Percentiles rank a stretch among this genome's conserved stretches.
Conservation (phyloP, 2,113 vertebrate species). For the Tinamus guttatus region DNA sequence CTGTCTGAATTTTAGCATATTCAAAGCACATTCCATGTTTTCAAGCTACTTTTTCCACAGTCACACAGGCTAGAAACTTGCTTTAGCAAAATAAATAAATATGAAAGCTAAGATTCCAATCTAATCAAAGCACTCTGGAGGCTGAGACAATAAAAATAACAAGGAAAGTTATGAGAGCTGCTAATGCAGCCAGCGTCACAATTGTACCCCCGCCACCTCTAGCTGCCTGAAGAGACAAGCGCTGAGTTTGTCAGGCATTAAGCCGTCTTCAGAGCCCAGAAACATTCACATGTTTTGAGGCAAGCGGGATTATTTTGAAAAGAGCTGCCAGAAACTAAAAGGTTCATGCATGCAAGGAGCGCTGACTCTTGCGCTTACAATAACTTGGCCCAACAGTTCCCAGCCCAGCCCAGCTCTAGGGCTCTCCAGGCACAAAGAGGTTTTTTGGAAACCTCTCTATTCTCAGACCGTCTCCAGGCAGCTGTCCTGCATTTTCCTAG, state of each 20-base stretch:
- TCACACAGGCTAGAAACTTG: neutral
- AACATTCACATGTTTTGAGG: constrained; percentile 14
- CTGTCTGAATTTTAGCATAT: constrained; percentile 24
- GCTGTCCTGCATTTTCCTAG: constrained; percentile 7
- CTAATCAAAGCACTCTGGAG: constrained; percentile 45
- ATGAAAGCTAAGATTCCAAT: neutral
- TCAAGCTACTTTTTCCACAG: constrained; percentile 17
- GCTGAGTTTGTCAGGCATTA: neutral
- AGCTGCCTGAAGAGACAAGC: constrained; percentile 32
- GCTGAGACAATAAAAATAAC: constrained; percentile 36
- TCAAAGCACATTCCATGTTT: constrained; percentile 3
- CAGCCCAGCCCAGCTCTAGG: constrained; percentile 18
- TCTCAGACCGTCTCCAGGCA: constrained; percentile 3
- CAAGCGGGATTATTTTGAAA: constrained; percentile 54
- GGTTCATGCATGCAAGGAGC: neutral
- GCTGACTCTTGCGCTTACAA: constrained; percentile 34
- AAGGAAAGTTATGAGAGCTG: neutral
- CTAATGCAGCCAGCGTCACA: neutral
- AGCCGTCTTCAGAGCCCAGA: neutral
- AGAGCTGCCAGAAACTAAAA: constrained; percentile 44
- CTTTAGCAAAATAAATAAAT: neutral
- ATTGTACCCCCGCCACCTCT: neutral
- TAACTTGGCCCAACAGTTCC: neutral
- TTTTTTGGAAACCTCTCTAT: constrained; percentile 29
- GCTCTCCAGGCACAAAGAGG: constrained; percentile 42